Conservation (phyloP, 2,888 invertebrate genomes). For the Troilus luridus region DNA sequence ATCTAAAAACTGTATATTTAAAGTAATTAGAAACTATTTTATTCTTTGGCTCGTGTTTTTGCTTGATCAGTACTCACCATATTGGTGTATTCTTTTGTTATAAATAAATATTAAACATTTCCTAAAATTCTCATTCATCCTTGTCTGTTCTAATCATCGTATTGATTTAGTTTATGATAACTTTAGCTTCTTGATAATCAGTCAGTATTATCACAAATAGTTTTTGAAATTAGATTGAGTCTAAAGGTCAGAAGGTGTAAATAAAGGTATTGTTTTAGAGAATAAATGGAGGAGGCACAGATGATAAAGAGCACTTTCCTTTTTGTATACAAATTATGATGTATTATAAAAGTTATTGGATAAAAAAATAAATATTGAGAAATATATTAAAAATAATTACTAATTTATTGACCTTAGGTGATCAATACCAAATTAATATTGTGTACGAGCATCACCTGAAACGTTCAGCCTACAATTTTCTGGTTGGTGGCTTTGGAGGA, state of each 20-base stretch:
- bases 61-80: not conserved
- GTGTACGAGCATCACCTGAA: slow-evolving; percentile 85
- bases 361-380: not conserved
- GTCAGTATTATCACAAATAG: not conserved
- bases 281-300: not conserved
- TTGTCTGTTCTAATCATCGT: not conserved
- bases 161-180: not conserved
- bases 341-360: not conserved
- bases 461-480: slow-evolving; percentile 83
- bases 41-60: not conserved
- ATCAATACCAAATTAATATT: slow-evolving; percentile 78
- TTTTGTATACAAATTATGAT: not conserved
- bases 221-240: not conserved
- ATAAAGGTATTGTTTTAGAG: not conserved
- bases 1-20: no score
- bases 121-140: not conserved
- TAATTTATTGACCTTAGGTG: slow-evolving; percentile 71
- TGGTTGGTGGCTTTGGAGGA: slow-evolving; percentile 89
- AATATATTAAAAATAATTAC: not conserved
- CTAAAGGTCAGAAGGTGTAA: not conserved
- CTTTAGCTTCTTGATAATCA: not conserved
- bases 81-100: not conserved
- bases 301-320: not conserved
- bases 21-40: not conserved
- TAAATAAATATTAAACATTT: not conserved